Percentiles rank a stretch among this genome's conserved stretches.
These are phyloP conservation scores for Deilephila elpenor DNA, from an alignment of 2,888 invertebrate genomes.

Conservation along the genomic window DNA sequence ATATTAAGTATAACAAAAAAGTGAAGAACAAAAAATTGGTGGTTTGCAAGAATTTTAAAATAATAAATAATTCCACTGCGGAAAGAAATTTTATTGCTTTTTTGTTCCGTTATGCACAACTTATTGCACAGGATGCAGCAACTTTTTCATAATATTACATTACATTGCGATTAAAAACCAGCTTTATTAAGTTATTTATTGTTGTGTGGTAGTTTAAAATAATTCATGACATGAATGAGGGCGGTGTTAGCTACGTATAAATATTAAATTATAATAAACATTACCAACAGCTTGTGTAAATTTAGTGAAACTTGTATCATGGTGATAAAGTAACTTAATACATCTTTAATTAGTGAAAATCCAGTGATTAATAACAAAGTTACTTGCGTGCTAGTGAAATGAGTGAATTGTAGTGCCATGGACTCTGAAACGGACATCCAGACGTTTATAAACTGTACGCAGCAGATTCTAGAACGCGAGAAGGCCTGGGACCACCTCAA, in stretches of 20 bases:
- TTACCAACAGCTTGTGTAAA: not conserved
- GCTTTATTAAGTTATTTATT: not conserved
- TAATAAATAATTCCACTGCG: not conserved
- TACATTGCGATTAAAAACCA: not conserved
- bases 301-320: not conserved
- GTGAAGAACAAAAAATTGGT: too few relatives aligned
- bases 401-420: slow-evolving; percentile 60
- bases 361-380: not conserved
- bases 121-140: not conserved
- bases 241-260: too few relatives aligned
- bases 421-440: slow-evolving; percentile 73
- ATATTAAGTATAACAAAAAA: too few relatives aligned
- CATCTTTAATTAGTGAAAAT: not conserved
- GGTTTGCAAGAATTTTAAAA: not conserved
- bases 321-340: not conserved
- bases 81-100: not conserved
- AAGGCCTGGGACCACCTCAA: slow-evolving; percentile 71
- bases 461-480: slow-evolving; percentile 68
- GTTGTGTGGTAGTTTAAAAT: too few relatives aligned
- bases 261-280: too few relatives aligned
- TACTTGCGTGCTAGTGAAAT: slow-evolving; percentile 37
- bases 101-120: not conserved
- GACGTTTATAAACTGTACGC: slow-evolving; percentile 77
- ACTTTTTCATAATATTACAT: not conserved
- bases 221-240: too few relatives aligned